Percentiles rank a stretch among this genome's conserved stretches.
Evolutionary conservation across 1,140 invertebrate species (phyloP).

Genomic region (Manduca sexta): DNA sequence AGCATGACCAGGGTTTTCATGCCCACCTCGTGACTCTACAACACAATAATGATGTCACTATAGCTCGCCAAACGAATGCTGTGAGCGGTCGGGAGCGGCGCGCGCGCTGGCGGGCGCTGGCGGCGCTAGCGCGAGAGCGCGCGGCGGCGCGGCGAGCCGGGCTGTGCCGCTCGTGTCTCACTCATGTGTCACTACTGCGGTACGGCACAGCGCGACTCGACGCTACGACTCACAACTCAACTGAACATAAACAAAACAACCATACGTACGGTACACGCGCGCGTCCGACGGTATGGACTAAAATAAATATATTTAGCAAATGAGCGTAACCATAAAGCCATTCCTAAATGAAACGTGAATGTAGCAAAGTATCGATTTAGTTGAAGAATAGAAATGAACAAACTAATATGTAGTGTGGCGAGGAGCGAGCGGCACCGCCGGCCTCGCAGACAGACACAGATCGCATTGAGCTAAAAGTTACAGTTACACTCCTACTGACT

Average conservation of each 20-base stretch:
- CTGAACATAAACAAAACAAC: constrained; percentile 60
- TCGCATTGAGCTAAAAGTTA: constrained; percentile 67
- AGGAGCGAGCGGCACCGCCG: constrained; percentile 47
- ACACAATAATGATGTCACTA: constrained; percentile 76
- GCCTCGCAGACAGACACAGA: constrained; percentile 55
- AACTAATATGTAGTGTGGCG: constrained; percentile 54
- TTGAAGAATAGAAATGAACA: constrained; percentile 53
- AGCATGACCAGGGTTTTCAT: constrained; percentile 96
- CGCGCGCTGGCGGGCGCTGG: constrained; percentile 22
- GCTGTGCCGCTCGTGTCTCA: neutral
- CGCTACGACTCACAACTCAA: constrained; percentile 62
- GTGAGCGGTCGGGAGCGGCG: constrained; percentile 43
- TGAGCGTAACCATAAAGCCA: constrained; percentile 61
- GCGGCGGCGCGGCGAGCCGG: constrained; percentile 28
- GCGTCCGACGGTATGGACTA: constrained; percentile 30
- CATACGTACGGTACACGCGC: constrained; percentile 42
- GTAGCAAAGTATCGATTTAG: constrained; percentile 52
- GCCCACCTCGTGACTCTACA: constrained; percentile 95
- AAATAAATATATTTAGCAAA: constrained; percentile 54
- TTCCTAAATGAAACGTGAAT: constrained; percentile 64
- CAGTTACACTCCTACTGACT: constrained; percentile 62
- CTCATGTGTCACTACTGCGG: neutral
- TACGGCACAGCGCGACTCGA: constrained; percentile 29
- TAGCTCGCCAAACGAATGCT: constrained; percentile 66
- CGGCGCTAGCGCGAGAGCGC: constrained; percentile 15